These are phyloP conservation scores for Sparus aurata DNA, from an alignment of 2,797 vertebrate species.

Conservation along the genomic window DNA sequence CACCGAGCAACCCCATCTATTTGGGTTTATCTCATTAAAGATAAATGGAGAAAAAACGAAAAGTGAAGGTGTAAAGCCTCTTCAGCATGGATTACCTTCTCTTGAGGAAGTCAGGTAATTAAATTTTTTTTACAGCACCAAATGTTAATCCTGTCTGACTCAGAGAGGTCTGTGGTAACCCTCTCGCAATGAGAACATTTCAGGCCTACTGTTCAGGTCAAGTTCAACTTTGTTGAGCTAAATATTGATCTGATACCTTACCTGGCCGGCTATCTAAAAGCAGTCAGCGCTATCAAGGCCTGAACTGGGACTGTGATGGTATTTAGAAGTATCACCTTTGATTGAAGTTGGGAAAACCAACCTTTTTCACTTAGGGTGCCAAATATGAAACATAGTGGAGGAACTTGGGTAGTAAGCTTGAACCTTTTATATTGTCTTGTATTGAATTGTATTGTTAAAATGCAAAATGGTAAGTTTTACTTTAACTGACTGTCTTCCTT, in stretches of 20 bases:
- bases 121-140: constrained; percentile 20
- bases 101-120: constrained; percentile 34
- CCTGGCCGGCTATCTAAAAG: background rate
- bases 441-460: too few species aligned
- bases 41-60: constrained; percentile 28
- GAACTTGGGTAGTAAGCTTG: too few species aligned
- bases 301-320: background rate
- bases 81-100: constrained; percentile 36
- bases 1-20: constrained; percentile 29
- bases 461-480: background rate
- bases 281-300: background rate
- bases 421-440: too few species aligned
- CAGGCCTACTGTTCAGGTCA: background rate
- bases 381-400: too few species aligned
- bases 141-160: constrained; percentile 17
- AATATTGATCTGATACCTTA: background rate
- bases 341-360: background rate
- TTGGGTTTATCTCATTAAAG: constrained; percentile 39
- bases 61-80: constrained; percentile 17
- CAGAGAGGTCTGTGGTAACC: background rate
- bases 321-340: background rate
- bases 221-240: background rate
- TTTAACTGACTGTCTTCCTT: too few species aligned
- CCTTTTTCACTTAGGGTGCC: too few species aligned
- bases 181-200: background rate